Percentiles rank a stretch among this genome's conserved stretches.
Conservation (phyloP, 2,113 vertebrate species). For the Mesoclemmys tuberculata region DNA sequence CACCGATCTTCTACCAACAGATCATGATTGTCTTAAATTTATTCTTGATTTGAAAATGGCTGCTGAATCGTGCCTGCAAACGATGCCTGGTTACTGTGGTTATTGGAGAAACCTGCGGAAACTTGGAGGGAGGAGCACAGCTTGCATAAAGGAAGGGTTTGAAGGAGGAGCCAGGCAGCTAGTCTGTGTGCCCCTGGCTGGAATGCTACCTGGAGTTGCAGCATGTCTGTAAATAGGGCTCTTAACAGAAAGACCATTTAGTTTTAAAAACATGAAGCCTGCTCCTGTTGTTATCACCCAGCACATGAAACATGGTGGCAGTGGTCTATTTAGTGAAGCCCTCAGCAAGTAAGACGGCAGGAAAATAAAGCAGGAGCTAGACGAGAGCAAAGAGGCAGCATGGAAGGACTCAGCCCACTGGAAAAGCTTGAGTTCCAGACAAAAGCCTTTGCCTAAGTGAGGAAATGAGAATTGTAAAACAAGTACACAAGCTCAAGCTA, state of each 20-base stretch:
- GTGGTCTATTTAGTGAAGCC: no score
- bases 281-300: background rate
- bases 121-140: no score
- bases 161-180: background rate
- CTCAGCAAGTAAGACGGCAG: background rate
- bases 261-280: background rate
- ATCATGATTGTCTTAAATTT: background rate
- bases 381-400: background rate
- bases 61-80: background rate
- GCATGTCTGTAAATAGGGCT: background rate
- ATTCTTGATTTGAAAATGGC: background rate
- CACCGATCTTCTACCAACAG: fast-evolving
- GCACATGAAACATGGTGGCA: background rate
- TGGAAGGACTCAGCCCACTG: background rate
- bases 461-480: background rate
- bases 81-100: background rate
- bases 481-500: background rate
- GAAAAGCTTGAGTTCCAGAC: background rate
- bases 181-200: background rate
- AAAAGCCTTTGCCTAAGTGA: background rate
- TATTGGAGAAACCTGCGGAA: background rate
- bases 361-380: background rate
- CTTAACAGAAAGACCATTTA: background rate
- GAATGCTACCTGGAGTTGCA: background rate
- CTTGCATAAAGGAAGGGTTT: background rate